Evolutionary conservation across 2,888 invertebrate species (phyloP).

Genomic region (Epinotia brunnichana): DNA sequence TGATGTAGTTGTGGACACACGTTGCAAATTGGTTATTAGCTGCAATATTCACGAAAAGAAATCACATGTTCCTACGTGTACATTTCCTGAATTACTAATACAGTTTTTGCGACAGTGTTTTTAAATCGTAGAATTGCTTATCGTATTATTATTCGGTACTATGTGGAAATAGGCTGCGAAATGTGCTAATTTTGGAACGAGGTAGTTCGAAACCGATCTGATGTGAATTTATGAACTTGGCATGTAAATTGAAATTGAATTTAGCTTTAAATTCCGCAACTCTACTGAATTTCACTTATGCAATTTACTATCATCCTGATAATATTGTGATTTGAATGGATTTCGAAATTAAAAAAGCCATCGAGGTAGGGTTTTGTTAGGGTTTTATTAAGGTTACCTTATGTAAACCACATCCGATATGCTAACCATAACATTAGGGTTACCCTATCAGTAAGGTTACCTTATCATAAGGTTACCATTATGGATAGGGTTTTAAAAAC

Average conservation of each 20-base stretch:
- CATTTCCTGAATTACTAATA: too few relatives aligned
- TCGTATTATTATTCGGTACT: background rate
- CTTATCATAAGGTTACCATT: too few relatives aligned
- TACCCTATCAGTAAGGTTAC: too few relatives aligned
- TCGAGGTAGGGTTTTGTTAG: too few relatives aligned
- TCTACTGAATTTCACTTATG: background rate
- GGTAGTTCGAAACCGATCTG: slow-evolving; percentile 16
- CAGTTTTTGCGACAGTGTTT: background rate
- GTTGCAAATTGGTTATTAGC: background rate
- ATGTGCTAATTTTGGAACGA: slow-evolving; percentile 8
- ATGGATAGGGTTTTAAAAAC: too few relatives aligned
- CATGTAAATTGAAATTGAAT: slow-evolving; percentile 19
- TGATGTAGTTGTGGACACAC: slow-evolving; percentile 1
- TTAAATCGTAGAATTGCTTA: background rate
- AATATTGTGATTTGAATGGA: background rate
- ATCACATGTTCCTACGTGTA: background rate
- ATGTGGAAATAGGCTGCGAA: slow-evolving; percentile 4
- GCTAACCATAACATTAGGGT: too few relatives aligned
- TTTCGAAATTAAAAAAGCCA: background rate
- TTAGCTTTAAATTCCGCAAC: background rate
- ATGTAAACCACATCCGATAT: too few relatives aligned
- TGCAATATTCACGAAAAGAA: background rate
- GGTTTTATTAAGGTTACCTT: too few relatives aligned
- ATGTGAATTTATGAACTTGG: slow-evolving; percentile 22
- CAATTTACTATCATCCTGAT: background rate